phyloP scores from a whole-genome alignment of 2,113 vertebrate genomes.

The Cepphus grylle region DNA sequence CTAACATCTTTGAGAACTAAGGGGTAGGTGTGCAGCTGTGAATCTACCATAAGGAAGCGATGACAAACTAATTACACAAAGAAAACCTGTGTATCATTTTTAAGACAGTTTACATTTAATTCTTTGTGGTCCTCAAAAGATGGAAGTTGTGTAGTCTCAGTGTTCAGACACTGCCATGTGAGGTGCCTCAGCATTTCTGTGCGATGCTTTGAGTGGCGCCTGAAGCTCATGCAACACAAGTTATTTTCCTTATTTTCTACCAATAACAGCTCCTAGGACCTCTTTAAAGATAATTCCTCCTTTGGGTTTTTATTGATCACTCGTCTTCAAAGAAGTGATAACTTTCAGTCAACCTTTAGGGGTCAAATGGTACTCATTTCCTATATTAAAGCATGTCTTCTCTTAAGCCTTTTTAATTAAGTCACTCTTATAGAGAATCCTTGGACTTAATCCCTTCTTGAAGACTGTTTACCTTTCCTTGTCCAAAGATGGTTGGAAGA shows the following conservation, averaged over 20 bases:
- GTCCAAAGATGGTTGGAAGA: not conserved
- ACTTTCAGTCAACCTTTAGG: constrained; percentile 20
- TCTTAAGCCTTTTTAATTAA: constrained; percentile 45
- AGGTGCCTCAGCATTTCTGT: rapidly evolving
- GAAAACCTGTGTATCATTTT: rapidly evolving
- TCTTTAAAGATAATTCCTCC: not conserved
- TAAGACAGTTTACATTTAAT: not conserved
- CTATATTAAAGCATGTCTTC: not conserved
- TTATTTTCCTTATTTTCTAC: not conserved
- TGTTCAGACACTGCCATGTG: not conserved
- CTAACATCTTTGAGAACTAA: not conserved
- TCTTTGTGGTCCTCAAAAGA: not conserved
- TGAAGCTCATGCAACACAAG: not conserved
- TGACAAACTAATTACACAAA: not conserved
- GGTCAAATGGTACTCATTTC: not conserved
- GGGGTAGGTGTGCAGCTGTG: not conserved
- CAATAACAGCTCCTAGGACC: not conserved
- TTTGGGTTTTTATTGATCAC: constrained; percentile 25
- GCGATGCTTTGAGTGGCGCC: not conserved
- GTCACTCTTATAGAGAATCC: not conserved
- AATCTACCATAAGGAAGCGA: not conserved
- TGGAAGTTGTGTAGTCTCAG: not conserved
- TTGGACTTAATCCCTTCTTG: not conserved
- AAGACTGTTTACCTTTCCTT: not conserved
- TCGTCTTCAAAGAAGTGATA: constrained; percentile 19